phyloP scores from a whole-genome alignment of 2,888 invertebrate species.

The Trypoxylon attenuatum region DNA sequence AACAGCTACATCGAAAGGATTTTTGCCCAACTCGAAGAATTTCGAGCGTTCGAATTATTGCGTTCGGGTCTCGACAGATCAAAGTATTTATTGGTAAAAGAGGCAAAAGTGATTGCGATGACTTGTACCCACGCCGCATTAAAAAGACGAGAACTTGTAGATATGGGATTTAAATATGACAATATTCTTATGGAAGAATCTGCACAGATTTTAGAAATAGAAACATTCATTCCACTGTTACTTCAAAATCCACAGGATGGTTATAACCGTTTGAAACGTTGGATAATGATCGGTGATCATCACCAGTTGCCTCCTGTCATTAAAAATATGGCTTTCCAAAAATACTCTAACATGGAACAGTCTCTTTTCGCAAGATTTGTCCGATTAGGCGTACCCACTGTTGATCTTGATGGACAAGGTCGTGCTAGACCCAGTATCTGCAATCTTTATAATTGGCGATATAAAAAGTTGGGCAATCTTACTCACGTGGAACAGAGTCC shows the following conservation, averaged over 20 bases:
- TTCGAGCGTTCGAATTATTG: conserved; percentile 96
- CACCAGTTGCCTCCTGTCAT: conserved; percentile 99
- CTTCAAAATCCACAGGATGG: conserved; percentile 99
- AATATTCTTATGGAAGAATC: conserved; percentile 99
- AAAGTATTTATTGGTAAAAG: conserved; percentile 96
- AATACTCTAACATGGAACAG: conserved; percentile 99
- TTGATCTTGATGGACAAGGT: conserved; percentile 98
- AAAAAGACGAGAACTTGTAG: conserved; percentile 95
- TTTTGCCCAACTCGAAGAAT: conserved; percentile 98
- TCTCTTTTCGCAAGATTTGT: conserved; percentile 98
- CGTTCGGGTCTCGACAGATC: conserved; percentile 96
- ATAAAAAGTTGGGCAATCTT: conserved; percentile 95
- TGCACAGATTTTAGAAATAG: conserved; percentile 99
- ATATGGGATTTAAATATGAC: conserved; percentile 97
- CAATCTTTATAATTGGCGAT: conserved; percentile 96
- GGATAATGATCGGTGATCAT: conserved; percentile 99
- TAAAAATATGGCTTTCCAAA: conserved; percentile 99
- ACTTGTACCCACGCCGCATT: conserved; percentile 99
- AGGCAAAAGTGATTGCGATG: conserved; percentile 99
- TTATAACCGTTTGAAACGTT: conserved; percentile 94
- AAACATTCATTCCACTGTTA: conserved; percentile 98
- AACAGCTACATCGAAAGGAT: conserved; percentile 94
- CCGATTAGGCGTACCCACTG: conserved; percentile 95
- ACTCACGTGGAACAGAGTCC: conserved; percentile 88
- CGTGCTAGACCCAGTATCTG: conserved; percentile 94